Evolutionary conservation across 2,797 vertebrate genomes (phyloP).

Genomic region (Zalophus californianus): DNA sequence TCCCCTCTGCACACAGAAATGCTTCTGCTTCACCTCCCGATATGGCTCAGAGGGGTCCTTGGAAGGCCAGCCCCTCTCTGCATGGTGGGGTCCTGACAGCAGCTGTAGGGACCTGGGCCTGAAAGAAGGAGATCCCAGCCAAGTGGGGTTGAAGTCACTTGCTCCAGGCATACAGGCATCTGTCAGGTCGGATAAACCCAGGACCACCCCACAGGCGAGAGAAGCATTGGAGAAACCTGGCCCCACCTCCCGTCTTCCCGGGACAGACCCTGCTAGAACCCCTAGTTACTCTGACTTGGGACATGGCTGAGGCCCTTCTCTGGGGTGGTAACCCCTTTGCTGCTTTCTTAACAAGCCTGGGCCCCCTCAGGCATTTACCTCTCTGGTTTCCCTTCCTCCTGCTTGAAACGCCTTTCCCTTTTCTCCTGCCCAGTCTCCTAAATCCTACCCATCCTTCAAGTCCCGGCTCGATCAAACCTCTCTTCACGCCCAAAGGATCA

Average conservation of each 20-base stretch:
- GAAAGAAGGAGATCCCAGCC: background rate
- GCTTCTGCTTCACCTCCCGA: background rate
- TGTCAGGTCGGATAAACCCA: background rate
- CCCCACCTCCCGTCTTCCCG: background rate
- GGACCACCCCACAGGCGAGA: background rate
- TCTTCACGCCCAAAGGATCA: background rate
- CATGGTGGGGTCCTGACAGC: background rate
- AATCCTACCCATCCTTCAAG: background rate
- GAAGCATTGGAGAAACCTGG: background rate
- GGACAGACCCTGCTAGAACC: background rate
- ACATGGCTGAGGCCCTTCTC: background rate
- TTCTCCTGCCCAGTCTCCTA: background rate
- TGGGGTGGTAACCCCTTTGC: background rate
- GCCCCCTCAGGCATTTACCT: background rate
- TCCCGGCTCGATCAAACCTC: background rate
- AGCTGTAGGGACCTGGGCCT: background rate
- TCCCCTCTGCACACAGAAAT: background rate
- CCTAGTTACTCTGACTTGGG: background rate
- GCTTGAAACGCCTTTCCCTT: background rate
- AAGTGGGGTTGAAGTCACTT: background rate
- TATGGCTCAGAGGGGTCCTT: background rate
- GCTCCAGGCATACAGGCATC: background rate
- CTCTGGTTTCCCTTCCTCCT: background rate
- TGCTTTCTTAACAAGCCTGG: background rate
- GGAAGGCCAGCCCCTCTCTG: background rate